Evolutionary conservation across 2,797 vertebrate genomes (phyloP), one percentile per base, ranked within the genome.

Genomic region (Moxostoma hubbsi): DNA sequence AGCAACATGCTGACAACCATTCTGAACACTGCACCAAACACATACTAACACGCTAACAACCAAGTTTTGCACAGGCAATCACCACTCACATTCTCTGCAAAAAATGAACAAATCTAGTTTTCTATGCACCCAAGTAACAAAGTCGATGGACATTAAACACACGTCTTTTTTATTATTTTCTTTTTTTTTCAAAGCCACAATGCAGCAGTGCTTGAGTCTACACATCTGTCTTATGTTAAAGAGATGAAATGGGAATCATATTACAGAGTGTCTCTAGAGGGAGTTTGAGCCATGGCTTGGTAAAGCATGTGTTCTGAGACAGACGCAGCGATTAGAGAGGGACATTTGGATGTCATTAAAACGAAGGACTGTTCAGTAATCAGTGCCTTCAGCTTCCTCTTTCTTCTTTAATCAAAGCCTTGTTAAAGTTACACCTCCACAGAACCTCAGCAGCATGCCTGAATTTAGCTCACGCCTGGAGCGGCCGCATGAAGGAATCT

Each of bases 311-410:
- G 13, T n/a, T 59, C 5, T 53, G 45, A 53, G 62, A 6, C 16
- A 11, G 13, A 59, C 11, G 54, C 16, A 73, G 62, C 8, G 55
- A 64, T 55, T 10, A 50, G 81, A 65, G 18, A 24, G 49, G 75
- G 53, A 66, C 81, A 81, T 84, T 84, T 86, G 83, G 81, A 84
- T 83, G 75, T 68, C 72, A 83, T 86, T 82, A 84, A 65, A 75
- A 50, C 4, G 1, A 5, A 49, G 61, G 75, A 45, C 43, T 62
- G 15, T 47, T 72, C 66, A 80, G 73, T 81, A 82, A 81, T 81
- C 67, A 82, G 54, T 16, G 49, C 58, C 16, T 70, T 8, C 47
- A 71, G 75, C 63, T 54, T 80, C 61, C 64, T 76, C 47, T 68
- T 70, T 76, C 64, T 59, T 15, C 78, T 74, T 64, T 77, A 79